Evolutionary conservation across 92 coral and sea anemone species (phyloP), one percentile per base, ranked within the genome.

Genomic region (Muricea muricata): DNA sequence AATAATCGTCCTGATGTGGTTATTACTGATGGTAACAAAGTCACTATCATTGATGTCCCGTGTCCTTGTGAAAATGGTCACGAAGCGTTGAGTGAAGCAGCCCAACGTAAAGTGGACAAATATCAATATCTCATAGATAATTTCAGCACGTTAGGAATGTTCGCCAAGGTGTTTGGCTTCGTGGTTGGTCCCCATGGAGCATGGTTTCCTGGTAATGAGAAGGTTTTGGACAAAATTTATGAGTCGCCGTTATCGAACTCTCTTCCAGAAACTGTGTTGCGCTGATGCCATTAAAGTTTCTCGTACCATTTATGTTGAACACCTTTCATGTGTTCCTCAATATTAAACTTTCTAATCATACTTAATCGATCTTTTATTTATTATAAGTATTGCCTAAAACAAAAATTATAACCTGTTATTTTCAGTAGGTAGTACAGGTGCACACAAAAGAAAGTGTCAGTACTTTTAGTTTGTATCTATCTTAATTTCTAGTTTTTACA

Each of bases 151-250:
- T 24, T 12, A 34, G 29, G 29, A 4, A 11, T 7, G 7, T 0
- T 35, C 1, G 77, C 77, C 2, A 70, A 70, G 40, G 50, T 70
- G 7, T 70, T 70, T 34, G 50, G 25, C 3, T 70, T 70, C 52
- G 77, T 70, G 7, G 31, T 70, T 70, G 77, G 77, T 15, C 6
- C 77, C 40, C 75, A 30, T 32, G 75, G 75, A 1, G 34, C n/a
- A 14, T 68, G 75, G 75, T 23, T 10, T 47, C 75, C 75, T 14
- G 20, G 21, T 14, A 68, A 68, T 25, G 42, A 68, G 33, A 14
- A 7, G 6, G 45, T 68, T 1, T 42, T 68, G 7, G 37, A 68
- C 21, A 47, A 68, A 68, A 2, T 68, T 6, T 2, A 28, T 68
- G 1, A 15, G 39, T 23, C 75, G 3, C 1, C 7, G 45, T 1